Percentiles rank a stretch among this genome's conserved stretches.
These are phyloP conservation scores for Pocillopora grandis DNA, from an alignment of 92 coral and sea anemone species.

Conservation along the genomic window DNA sequence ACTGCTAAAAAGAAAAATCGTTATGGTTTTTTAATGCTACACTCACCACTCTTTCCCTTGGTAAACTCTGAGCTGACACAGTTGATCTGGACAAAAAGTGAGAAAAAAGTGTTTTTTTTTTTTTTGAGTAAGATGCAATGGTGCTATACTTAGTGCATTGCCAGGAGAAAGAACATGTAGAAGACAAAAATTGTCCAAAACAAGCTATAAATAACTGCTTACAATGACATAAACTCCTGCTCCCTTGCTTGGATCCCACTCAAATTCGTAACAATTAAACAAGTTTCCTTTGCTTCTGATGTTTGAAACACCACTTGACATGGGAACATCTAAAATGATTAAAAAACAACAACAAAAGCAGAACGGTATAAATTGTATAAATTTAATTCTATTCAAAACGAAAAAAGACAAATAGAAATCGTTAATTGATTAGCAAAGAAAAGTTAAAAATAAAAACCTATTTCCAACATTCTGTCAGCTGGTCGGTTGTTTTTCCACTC, in stretches of 20 bases:
- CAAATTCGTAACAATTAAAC: conserved; percentile 86
- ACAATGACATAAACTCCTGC: conserved; percentile 84
- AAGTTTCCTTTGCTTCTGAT: conserved; percentile 89
- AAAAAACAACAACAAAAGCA: background rate
- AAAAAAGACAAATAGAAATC: no score
- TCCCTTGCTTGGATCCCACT: conserved; percentile 89
- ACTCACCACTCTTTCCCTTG: conserved; percentile 95
- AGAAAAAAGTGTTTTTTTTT: no score
- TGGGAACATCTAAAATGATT: conserved; percentile 77
- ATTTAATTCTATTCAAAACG: no score
- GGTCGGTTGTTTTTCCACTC: conserved; percentile 94
- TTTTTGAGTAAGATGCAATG: background rate
- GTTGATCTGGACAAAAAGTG: conserved; percentile 67
- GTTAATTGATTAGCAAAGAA: no score
- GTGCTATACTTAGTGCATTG: background rate
- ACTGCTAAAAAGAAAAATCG: background rate
- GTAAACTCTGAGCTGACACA: conserved; percentile 98
- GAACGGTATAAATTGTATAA: background rate
- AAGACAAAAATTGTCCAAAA: background rate
- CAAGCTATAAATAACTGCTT: conserved; percentile 11
- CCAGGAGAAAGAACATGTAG: background rate
- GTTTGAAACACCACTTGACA: conserved; percentile 94
- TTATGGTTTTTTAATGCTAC: background rate
- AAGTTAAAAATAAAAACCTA: conserved; percentile 53
- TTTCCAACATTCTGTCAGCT: conserved; percentile 89